phyloP scores from a whole-genome alignment of 2,888 invertebrate genomes.

The Adelognathus sp. region DNA sequence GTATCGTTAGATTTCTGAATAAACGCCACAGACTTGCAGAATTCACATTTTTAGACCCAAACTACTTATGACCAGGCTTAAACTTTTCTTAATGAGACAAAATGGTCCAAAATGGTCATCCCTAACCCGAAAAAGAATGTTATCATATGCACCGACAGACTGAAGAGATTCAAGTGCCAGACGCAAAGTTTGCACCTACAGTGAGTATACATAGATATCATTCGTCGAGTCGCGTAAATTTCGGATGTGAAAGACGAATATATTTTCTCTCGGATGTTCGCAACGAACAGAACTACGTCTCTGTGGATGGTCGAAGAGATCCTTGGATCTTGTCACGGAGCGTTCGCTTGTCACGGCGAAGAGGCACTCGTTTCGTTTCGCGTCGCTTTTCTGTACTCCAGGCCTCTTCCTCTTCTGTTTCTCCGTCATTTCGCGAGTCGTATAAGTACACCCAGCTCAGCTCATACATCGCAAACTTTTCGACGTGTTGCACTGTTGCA shows the following conservation, averaged over 20 bases:
- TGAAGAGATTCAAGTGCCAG: neutral
- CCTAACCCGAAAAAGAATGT: too few species aligned
- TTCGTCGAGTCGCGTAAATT: neutral
- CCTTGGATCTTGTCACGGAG: slow-evolving; percentile 29
- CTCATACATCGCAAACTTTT: neutral
- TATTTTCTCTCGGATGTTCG: neutral
- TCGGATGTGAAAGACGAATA: neutral
- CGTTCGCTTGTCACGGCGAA: slow-evolving; percentile 11
- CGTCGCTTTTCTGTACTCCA: neutral
- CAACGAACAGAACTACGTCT: neutral
- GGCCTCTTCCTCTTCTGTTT: neutral
- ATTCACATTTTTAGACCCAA: too few species aligned
- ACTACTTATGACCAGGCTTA: too few species aligned
- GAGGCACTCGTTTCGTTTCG: neutral
- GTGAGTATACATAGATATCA: neutral
- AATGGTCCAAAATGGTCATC: too few species aligned
- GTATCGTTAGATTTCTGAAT: too few species aligned
- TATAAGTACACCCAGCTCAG: neutral
- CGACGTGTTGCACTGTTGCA: slow-evolving; percentile 29
- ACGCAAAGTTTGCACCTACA: slow-evolving; percentile 1
- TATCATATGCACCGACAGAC: neutral
- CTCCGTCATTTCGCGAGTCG: slow-evolving; percentile 10
- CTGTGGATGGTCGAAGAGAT: slow-evolving; percentile 10
- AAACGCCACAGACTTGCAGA: too few species aligned
- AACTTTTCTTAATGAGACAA: too few species aligned